Conservation (phyloP, 2,113 vertebrate genomes). For the Pygoscelis antarcticus region DNA sequence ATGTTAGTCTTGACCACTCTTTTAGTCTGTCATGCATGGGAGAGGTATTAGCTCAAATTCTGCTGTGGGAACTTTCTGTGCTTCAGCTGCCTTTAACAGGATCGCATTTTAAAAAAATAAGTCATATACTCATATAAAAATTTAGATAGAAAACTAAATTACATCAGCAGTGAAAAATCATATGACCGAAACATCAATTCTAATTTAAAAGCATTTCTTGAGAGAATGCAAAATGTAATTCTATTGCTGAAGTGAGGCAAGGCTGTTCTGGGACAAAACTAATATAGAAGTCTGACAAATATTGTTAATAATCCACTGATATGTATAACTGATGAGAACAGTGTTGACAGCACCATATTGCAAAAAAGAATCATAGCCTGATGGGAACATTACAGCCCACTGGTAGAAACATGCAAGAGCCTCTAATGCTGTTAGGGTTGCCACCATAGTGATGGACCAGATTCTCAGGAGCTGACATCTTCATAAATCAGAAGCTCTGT, state of each 20-base stretch:
- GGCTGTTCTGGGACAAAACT: constrained; percentile 77
- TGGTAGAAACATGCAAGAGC: constrained; percentile 66
- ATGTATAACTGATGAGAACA: constrained; percentile 79
- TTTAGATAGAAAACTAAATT: constrained; percentile 71
- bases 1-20: neutral
- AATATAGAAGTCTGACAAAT: constrained; percentile 86
- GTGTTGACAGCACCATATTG: constrained; percentile 85
- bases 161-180: constrained; percentile 70
- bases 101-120: constrained; percentile 25
- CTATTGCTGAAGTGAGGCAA: constrained; percentile 62
- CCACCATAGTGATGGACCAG: neutral
- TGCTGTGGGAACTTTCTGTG: neutral
- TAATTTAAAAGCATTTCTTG: constrained; percentile 76
- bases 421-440: constrained; percentile 81
- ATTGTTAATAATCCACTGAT: constrained; percentile 86
- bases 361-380: constrained; percentile 78
- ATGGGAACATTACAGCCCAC: constrained; percentile 71
- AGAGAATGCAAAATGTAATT: constrained; percentile 73
- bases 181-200: constrained; percentile 70
- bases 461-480: constrained; percentile 30
- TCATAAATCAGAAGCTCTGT: constrained; percentile 52
- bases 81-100: constrained; percentile 14
- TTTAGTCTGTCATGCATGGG: neutral
- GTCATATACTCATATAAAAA: constrained; percentile 55
- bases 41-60: neutral